Conservation (phyloP, 2,797 vertebrate genomes). For the Xerus rutilus region DNA sequence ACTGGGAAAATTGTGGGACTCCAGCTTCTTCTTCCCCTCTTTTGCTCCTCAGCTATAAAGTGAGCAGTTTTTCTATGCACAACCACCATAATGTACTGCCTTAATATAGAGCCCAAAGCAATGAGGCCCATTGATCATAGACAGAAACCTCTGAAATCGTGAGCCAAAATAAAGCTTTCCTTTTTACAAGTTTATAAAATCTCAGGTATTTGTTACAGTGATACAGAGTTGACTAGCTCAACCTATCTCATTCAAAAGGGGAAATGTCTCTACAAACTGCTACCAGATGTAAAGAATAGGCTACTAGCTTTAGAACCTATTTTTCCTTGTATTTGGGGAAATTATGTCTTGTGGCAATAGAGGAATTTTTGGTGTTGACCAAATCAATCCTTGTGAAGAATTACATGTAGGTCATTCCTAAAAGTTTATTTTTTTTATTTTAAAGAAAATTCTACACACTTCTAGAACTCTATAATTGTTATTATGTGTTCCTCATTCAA, state of each 20-base stretch:
- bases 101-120: not conserved
- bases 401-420: not conserved
- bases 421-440: not conserved
- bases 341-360: not conserved
- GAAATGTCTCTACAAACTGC: conserved; percentile 65
- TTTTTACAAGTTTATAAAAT: not conserved
- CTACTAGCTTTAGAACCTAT: not conserved
- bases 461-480: not conserved
- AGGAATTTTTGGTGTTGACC: not conserved
- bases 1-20: not conserved
- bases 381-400: not conserved
- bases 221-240: not conserved
- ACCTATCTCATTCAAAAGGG: conserved; percentile 36
- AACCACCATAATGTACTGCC: not conserved
- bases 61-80: not conserved
- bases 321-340: conserved; percentile 46
- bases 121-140: not conserved
- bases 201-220: not conserved
- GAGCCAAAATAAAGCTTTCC: not conserved
- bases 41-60: not conserved
- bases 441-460: not conserved
- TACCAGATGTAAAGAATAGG: conserved; percentile 8
- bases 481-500: not conserved
- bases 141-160: not conserved
- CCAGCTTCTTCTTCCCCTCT: not conserved